phyloP scores from a whole-genome alignment of 2,113 vertebrate genomes.

The Motacilla tschutschensis region DNA sequence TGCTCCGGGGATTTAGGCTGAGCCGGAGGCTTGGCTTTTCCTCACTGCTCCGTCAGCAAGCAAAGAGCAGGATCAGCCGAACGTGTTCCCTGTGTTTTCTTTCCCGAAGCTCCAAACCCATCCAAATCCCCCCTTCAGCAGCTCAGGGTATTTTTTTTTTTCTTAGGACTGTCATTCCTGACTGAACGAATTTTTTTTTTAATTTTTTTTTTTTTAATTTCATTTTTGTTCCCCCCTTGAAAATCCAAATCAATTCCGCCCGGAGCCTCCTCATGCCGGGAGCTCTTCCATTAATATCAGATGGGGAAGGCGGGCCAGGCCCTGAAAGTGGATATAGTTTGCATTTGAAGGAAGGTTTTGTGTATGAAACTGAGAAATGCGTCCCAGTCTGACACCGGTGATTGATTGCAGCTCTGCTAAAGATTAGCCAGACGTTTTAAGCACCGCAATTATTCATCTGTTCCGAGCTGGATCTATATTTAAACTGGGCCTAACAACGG shows the following conservation, averaged over 20 bases:
- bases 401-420: conserved; percentile 77
- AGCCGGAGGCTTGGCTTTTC: neutral
- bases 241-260: neutral
- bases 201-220: neutral
- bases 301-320: conserved; percentile 42
- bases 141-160: neutral
- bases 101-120: neutral
- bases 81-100: neutral
- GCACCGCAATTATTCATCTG: conserved; percentile 58
- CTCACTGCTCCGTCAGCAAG: fast-evolving
- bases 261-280: conserved; percentile 3
- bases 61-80: neutral
- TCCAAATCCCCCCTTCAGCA: neutral
- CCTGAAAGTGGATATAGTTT: conserved; percentile 60
- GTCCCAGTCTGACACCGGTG: conserved; percentile 67
- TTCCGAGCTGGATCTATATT: conserved; percentile 33
- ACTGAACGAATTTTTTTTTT: neutral
- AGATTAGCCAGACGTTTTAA: conserved; percentile 75
- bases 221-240: fast-evolving
- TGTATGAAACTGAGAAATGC: conserved; percentile 69
- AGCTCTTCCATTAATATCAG: conserved; percentile 54
- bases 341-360: conserved; percentile 67
- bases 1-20: neutral
- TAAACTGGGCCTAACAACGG: conserved; percentile 28
- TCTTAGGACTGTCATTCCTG: neutral